phyloP scores from a whole-genome alignment of 2,888 invertebrate genomes.

The Drosophila kambysellisi region DNA sequence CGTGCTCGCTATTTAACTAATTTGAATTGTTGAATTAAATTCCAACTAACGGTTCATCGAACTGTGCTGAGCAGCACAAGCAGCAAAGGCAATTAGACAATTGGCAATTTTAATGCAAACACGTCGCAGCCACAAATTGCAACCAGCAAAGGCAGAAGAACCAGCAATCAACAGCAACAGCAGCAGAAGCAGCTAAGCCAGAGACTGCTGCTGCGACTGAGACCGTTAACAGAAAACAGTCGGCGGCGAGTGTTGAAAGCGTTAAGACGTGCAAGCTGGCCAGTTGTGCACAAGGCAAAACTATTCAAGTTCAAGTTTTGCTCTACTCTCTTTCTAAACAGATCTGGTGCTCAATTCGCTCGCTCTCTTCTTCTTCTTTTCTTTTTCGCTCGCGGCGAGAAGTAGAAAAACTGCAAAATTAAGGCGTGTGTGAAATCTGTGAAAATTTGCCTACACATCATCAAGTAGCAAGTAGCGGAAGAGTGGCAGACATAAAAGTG shows the following conservation, averaged over 20 bases:
- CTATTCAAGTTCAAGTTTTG: conserved; percentile 23
- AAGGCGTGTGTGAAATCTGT: conserved; percentile 72
- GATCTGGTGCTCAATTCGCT: conserved; percentile 4
- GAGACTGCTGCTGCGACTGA: conserved; percentile 9
- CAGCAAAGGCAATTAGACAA: conserved; percentile 63
- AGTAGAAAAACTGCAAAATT: conserved; percentile 50
- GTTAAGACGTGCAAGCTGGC: conserved; percentile 72
- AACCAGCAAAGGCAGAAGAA: conserved; percentile 34
- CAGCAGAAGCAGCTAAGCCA: conserved; percentile 9
- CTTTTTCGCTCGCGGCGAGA: conserved; percentile 25
- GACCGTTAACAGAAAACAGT: conserved; percentile 68
- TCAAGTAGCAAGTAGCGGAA: conserved; percentile 19
- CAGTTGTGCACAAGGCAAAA: conserved; percentile 11
- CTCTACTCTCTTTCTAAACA: conserved; percentile 37
- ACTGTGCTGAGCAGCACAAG: conserved; percentile 46
- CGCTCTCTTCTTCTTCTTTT: background rate
- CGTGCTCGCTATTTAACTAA: conserved; percentile 54
- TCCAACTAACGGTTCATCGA: conserved; percentile 65
- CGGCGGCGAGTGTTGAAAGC: conserved; percentile 80
- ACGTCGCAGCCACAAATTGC: conserved; percentile 52
- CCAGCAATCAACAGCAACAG: conserved; percentile 20
- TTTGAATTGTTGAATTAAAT: conserved; percentile 39
- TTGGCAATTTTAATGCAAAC: conserved; percentile 60
- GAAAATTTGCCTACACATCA: conserved; percentile 62
- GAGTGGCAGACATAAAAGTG: conserved; percentile 59